These are phyloP conservation scores for Scolopax mira DNA, from an alignment of 2,113 vertebrate genomes.

Conservation along the genomic window DNA sequence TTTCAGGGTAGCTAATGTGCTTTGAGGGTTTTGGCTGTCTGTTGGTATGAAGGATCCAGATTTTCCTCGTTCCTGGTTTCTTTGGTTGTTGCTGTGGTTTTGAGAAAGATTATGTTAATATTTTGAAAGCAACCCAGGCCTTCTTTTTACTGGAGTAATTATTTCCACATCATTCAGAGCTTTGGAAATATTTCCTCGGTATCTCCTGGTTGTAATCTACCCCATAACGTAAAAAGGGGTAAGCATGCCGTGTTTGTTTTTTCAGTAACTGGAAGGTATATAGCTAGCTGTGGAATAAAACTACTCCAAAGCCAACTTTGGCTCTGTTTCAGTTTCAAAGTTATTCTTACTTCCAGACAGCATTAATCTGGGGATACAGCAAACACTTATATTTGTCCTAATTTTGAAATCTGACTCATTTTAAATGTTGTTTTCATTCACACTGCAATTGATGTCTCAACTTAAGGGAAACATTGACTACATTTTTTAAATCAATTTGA, in stretches of 20 bases:
- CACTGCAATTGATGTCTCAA: neutral
- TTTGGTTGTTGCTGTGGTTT: slow-evolving; percentile 39
- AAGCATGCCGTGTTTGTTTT: neutral
- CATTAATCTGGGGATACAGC: slow-evolving; percentile 39
- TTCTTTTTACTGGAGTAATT: neutral
- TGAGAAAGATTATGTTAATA: slow-evolving; percentile 29
- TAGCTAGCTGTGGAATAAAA: slow-evolving; percentile 4
- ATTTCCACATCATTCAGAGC: neutral
- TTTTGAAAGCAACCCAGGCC: neutral
- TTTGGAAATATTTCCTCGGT: slow-evolving; percentile 3
- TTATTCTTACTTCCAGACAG: slow-evolving; percentile 36
- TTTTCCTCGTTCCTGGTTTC: neutral
- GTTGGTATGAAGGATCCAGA: slow-evolving; percentile 7
- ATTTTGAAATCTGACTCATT: slow-evolving; percentile 50
- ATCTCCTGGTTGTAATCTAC: neutral
- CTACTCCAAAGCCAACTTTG: slow-evolving; percentile 29
- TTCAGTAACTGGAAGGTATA: neutral
- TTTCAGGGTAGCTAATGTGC: slow-evolving; percentile 12
- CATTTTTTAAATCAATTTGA: neutral
- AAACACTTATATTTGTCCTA: slow-evolving; percentile 50
- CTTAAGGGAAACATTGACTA: neutral
- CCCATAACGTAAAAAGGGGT: neutral
- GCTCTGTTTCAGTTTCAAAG: slow-evolving; percentile 47
- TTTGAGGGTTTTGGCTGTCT: slow-evolving; percentile 44
- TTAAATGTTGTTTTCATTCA: slow-evolving; percentile 30